Percentiles rank a stretch among this genome's conserved stretches.
phyloP scores from a whole-genome alignment of 2,113 vertebrate genomes.

The Nibea coibor region DNA sequence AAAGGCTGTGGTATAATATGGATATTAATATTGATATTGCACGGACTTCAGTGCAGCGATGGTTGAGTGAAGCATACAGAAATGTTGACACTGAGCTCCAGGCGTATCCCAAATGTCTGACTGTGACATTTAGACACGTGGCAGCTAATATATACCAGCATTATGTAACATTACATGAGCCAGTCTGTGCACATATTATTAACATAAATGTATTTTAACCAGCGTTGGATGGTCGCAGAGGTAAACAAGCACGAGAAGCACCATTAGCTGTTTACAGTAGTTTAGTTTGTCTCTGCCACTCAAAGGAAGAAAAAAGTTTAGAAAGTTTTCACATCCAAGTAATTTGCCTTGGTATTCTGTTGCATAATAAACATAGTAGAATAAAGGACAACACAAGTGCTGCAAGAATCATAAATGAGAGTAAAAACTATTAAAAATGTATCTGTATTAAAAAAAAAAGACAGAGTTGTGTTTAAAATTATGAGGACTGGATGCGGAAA shows the following conservation, averaged over 20 bases:
- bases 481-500: too few relatives aligned
- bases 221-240: not conserved
- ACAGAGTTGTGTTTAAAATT: too few relatives aligned
- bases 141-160: not conserved
- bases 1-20: not conserved
- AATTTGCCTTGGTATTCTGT: too few relatives aligned
- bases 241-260: conserved; percentile 9
- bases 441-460: too few relatives aligned
- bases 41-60: not conserved
- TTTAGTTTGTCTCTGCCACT: conserved; percentile 16
- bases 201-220: not conserved
- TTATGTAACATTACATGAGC: not conserved
- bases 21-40: not conserved
- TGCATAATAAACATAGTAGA: not conserved
- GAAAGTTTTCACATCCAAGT: too few relatives aligned
- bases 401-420: not conserved
- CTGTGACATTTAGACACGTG: conserved; percentile 5
- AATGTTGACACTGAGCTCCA: not conserved
- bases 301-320: not conserved
- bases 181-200: not conserved
- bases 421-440: not conserved
- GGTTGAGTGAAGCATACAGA: not conserved
- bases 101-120: not conserved
- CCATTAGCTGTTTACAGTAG: not conserved
- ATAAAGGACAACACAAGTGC: not conserved